Evolutionary conservation across 2,888 invertebrate species (phyloP), one percentile per base, ranked within the genome.

Genomic region (Oxyscelio sp.): DNA sequence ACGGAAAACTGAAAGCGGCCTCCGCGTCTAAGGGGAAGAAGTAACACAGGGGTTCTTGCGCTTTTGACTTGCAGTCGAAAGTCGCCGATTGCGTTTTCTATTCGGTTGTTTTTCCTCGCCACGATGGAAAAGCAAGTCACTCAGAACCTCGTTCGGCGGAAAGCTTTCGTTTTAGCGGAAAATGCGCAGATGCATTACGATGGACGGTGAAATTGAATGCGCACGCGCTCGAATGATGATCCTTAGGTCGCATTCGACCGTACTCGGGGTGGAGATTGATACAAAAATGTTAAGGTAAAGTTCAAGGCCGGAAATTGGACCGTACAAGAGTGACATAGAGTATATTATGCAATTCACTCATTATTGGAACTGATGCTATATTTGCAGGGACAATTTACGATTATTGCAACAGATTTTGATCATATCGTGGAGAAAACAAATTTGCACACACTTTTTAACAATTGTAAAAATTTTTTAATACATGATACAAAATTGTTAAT

Each of bases 61-160:
- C 15, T 40, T n/a, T 40, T 8, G n/a, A 8, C 5, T 1, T 9
- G 50, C 21, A 50, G 21, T 19, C 50, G 50, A 24, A 11, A 17
- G 17, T 31, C 17, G 9, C 15, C 34, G 17, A 27, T 56, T 15
- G 17, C 56, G 24, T 17, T 11, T 15, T 4, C 31, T n/a, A 22
- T 17, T 17, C 17, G 54, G 17, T n/a, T 40, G 15, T 21, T 31
- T 56, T 63, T 54, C 24, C 15, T 19, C 3, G 34, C 19, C 31
- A 11, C 58, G 56, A 50, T 31, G 34, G 21, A 50, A 34, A 73
- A 73, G 43, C 88, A 88, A 90, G 88, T 86, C 87, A 87, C 88
- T 86, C 85, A 87, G 88, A 90, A 89, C 87, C 89, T 91, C 90
- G 89, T 90, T 90, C 89, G 88, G 88, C 88, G 90, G 82, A 84